Evolutionary conservation across 2,113 vertebrate species (phyloP).

Genomic region (Phrynocephalus versicolor): DNA sequence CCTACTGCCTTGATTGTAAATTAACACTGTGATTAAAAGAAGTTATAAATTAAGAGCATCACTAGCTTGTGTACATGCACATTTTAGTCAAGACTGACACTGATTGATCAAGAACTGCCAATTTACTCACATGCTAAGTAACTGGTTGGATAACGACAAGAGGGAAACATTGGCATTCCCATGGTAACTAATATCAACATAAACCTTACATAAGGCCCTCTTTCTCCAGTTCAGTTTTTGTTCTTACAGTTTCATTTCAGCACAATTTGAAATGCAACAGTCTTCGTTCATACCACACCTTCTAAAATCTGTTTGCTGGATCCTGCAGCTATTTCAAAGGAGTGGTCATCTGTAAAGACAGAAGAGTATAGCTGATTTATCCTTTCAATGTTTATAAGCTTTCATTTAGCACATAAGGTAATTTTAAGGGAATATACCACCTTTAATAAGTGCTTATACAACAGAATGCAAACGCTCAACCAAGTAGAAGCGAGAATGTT

Average conservation of each 20-base stretch:
- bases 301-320: conserved; percentile 96
- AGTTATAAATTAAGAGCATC: neutral
- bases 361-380: conserved; percentile 56
- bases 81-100: neutral
- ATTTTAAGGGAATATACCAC: neutral
- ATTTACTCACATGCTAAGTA: too few species aligned
- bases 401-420: neutral
- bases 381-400: conserved; percentile 22
- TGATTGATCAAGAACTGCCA: too few species aligned
- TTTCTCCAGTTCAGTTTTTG: neutral
- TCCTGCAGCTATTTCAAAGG: conserved; percentile 76
- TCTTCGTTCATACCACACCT: conserved; percentile 75
- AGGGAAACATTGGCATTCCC: neutral
- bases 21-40: neutral
- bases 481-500: neutral
- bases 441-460: neutral
- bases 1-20: neutral
- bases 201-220: neutral
- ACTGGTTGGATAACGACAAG: neutral
- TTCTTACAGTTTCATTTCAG: neutral
- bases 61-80: neutral
- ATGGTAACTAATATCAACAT: neutral
- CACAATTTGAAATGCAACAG: neutral
- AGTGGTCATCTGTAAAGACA: conserved; percentile 80
- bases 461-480: neutral